Conservation (phyloP, 2,888 invertebrate species). For the Ephialtes manifestator region DNA sequence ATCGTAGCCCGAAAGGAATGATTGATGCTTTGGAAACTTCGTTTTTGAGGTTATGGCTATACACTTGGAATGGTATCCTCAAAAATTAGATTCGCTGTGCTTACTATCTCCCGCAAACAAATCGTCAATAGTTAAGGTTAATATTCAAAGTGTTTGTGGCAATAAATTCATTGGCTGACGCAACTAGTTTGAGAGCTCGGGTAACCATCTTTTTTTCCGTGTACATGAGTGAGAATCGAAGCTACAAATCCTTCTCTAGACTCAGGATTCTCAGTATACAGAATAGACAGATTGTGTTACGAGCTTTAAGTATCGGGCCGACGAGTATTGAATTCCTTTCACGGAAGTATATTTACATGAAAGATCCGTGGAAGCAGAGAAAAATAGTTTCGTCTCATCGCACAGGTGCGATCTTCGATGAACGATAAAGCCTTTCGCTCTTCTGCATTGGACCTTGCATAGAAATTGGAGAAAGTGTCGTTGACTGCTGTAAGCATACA, state of each 20-base stretch:
- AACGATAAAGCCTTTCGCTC: neutral
- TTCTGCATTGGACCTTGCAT: neutral
- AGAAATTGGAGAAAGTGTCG: constrained; percentile 36
- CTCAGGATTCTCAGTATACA: neutral
- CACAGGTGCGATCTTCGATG: constrained; percentile 17
- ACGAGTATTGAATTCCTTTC: constrained; percentile 15
- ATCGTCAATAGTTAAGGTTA: too few species aligned
- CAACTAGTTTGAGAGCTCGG: too few species aligned
- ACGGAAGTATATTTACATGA: constrained; percentile 5
- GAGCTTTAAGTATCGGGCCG: constrained; percentile 1
- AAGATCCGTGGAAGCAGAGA: neutral
- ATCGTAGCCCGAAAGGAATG: too few species aligned
- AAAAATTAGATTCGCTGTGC: too few species aligned
- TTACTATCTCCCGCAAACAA: too few species aligned
- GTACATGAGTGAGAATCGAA: constrained; percentile 32
- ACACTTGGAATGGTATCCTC: too few species aligned
- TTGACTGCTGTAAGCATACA: neutral
- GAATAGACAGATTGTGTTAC: constrained; percentile 42
- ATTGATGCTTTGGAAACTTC: too few species aligned
- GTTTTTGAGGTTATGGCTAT: too few species aligned
- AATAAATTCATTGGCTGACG: too few species aligned
- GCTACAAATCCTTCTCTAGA: constrained; percentile 39
- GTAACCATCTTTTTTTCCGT: too few species aligned
- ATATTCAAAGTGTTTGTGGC: too few species aligned
- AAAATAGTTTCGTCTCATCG: neutral